A percentile compares a stretch with the other conserved stretches of the same genome.
phyloP scores from a whole-genome alignment of 92 coral and sea anemone genomes.

The Paragorgia papillata region DNA sequence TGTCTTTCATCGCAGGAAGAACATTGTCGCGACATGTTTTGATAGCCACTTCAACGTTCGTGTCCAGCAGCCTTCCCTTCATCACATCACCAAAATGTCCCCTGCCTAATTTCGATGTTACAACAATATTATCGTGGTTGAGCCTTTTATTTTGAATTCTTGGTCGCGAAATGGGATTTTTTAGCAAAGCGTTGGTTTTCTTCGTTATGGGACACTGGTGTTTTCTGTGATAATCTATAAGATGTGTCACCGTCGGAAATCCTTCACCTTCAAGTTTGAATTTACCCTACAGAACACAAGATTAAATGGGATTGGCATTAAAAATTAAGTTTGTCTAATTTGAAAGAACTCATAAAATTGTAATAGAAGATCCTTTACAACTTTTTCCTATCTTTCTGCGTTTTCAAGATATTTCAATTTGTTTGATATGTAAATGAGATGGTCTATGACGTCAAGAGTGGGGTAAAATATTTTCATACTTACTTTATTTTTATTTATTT shows the following conservation, averaged over 20 bases:
- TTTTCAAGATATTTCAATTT: too few relatives aligned
- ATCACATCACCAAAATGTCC: constrained; percentile 99
- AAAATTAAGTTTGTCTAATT: too few relatives aligned
- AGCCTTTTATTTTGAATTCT: constrained; percentile 69
- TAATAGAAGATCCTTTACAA: too few relatives aligned
- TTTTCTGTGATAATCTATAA: constrained; percentile 71
- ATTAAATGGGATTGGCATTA: too few relatives aligned
- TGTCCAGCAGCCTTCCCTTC: constrained; percentile 74
- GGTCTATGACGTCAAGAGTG: too few relatives aligned
- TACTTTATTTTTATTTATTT: too few relatives aligned
- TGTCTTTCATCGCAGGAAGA: constrained; percentile 62
- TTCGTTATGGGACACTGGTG: constrained; percentile 75
- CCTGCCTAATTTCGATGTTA: constrained; percentile 74
- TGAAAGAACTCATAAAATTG: too few relatives aligned
- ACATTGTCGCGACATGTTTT: constrained; percentile 89
- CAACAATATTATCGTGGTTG: constrained; percentile 62
- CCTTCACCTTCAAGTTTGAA: constrained; percentile 86
- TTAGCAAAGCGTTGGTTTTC: constrained; percentile 76
- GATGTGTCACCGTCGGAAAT: constrained; percentile 80
- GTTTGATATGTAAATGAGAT: too few relatives aligned
- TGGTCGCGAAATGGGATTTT: constrained; percentile 54
- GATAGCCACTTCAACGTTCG: constrained; percentile 77
- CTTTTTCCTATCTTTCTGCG: too few relatives aligned
- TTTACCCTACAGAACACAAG: constrained; percentile 51
- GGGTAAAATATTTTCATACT: too few relatives aligned